Evolutionary conservation across 2,888 invertebrate species (phyloP).

Genomic region (Spilarctia lutea): DNA sequence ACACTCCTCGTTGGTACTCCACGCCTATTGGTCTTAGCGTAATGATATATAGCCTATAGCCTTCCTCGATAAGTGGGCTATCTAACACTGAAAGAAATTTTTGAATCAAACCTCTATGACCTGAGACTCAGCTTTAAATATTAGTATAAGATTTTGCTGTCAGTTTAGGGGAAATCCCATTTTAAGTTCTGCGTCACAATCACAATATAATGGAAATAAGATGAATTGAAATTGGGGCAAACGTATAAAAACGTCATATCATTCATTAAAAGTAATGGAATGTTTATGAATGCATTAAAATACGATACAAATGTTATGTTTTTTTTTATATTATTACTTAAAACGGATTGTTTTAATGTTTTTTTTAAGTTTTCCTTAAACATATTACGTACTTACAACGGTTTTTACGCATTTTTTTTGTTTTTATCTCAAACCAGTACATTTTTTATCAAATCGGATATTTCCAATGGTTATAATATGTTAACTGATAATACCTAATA

Average conservation of each 20-base stretch:
- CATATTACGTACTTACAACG: not conserved
- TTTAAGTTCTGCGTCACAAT: not conserved
- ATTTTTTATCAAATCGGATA: not conserved
- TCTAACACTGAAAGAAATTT: no score
- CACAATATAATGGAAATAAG: not conserved
- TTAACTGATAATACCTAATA: not conserved
- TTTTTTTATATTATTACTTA: not conserved
- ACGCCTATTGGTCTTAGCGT: no score
- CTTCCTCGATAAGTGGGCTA: no score
- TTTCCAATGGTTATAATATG: not conserved
- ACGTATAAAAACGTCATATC: not conserved
- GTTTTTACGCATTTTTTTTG: not conserved
- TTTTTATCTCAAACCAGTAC: not conserved
- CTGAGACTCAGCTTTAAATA: not conserved
- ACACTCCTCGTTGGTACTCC: no score
- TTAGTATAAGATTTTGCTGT: not conserved
- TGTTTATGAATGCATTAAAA: constrained; percentile 8
- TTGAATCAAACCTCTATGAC: no score
- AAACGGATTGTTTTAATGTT: constrained; percentile 7
- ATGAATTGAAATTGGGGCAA: not conserved
- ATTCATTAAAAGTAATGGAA: not conserved
- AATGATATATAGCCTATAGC: no score
- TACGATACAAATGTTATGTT: not conserved
- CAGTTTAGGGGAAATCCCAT: not conserved
- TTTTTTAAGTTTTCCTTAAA: constrained; percentile 15